phyloP scores from a whole-genome alignment of 1,140 invertebrate species.

The Cherax quadricarinatus region DNA sequence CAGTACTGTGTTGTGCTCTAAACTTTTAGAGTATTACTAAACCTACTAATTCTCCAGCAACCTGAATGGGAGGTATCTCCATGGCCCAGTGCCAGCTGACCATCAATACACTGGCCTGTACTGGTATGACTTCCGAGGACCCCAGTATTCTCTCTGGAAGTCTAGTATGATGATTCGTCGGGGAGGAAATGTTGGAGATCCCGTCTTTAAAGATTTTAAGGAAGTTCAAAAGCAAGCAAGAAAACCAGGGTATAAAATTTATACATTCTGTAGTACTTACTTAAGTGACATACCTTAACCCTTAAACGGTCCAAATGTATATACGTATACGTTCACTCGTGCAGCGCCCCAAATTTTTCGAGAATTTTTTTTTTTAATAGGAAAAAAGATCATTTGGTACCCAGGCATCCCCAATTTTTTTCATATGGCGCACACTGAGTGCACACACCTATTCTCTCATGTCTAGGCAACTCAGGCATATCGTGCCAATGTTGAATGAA shows the following conservation, averaged over 20 bases:
- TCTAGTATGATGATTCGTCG: constrained; percentile 81
- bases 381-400: too few relatives aligned
- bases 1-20: too few relatives aligned
- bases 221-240: constrained; percentile 5
- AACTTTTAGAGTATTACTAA: too few relatives aligned
- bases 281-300: background rate
- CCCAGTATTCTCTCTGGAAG: constrained; percentile 79
- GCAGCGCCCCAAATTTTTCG: too few relatives aligned
- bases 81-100: constrained; percentile 78
- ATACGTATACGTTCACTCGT: too few relatives aligned
- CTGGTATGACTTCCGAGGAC: constrained; percentile 81
- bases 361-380: too few relatives aligned
- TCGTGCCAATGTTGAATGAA: too few relatives aligned
- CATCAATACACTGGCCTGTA: constrained; percentile 80
- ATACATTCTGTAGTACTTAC: background rate
- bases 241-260: constrained; percentile 48
- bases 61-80: constrained; percentile 81
- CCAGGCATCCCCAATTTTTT: too few relatives aligned
- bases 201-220: constrained; percentile 47
- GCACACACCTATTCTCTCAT: too few relatives aligned
- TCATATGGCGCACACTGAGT: too few relatives aligned
- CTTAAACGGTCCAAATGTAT: too few relatives aligned
- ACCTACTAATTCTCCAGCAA: constrained; percentile 76
- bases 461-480: too few relatives aligned
- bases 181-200: constrained; percentile 74